These are phyloP conservation scores for Machaerirhynchus nigripectus DNA, from an alignment of 2,113 vertebrate genomes.

Conservation along the genomic window DNA sequence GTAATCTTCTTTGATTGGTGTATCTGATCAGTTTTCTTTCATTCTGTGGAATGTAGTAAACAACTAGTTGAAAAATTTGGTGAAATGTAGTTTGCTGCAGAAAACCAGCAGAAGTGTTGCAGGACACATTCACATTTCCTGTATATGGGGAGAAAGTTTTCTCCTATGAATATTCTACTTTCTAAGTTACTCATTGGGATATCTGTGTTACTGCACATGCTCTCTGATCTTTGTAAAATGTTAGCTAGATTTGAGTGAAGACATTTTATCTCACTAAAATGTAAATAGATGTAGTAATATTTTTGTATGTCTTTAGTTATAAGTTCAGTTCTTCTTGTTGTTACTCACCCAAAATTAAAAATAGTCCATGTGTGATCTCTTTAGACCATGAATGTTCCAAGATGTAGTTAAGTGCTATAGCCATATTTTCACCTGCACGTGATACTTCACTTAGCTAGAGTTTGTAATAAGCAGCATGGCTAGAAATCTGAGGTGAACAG, in stretches of 20 bases:
- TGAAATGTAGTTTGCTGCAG: not conserved
- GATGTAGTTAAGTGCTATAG: not conserved
- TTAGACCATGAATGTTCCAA: not conserved
- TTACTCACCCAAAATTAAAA: not conserved
- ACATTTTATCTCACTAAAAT: not conserved
- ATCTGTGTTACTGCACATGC: not conserved
- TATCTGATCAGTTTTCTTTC: not conserved
- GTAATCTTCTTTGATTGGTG: not conserved
- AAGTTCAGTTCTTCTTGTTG: not conserved
- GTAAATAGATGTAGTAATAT: not conserved
- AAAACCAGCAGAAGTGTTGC: not conserved
- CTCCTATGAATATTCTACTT: not conserved
- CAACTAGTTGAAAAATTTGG: not conserved
- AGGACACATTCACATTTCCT: not conserved
- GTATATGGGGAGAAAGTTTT: not conserved
- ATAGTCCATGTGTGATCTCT: not conserved
- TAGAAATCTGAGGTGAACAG: not conserved
- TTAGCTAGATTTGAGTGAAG: not conserved
- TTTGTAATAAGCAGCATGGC: not conserved
- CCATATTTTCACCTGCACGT: not conserved
- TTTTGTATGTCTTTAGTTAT: not conserved
- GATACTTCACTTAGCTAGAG: not conserved
- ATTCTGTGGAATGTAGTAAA: not conserved
- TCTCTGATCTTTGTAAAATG: not conserved
- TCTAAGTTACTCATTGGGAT: not conserved